These are phyloP conservation scores for Terrapene triunguis DNA, from an alignment of 2,113 vertebrate species.

Conservation along the genomic window DNA sequence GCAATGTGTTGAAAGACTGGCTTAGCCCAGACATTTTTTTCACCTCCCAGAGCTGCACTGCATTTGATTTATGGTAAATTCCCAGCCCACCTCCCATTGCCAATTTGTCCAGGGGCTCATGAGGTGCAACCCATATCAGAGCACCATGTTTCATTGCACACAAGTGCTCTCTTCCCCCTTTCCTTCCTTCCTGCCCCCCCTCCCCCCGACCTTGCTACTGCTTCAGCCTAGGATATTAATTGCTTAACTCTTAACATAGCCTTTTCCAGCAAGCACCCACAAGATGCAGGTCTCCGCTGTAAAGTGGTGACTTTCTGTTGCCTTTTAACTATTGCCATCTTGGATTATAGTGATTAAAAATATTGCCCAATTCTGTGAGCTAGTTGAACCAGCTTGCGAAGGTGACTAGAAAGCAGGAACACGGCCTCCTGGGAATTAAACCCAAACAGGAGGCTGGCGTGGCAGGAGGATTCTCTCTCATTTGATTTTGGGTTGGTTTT, in stretches of 20 bases:
- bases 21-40: neutral
- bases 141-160: neutral
- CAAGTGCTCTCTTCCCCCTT: neutral
- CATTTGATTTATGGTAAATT: neutral
- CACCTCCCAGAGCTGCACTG: neutral
- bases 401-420: accelerated
- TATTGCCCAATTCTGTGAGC: neutral
- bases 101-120: neutral
- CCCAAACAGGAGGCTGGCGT: neutral
- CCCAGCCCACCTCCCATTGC: neutral
- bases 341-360: neutral
- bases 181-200: neutral
- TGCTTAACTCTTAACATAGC: neutral
- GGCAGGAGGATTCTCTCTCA: neutral
- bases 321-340: neutral
- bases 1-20: neutral
- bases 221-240: neutral
- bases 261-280: neutral
- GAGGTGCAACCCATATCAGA: accelerated
- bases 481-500: accelerated
- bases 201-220: neutral
- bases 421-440: neutral
- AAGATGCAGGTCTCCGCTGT: neutral
- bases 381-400: neutral
- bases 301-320: neutral